A percentile compares a stretch with the other conserved stretches of the same genome.
Evolutionary conservation across 2,797 vertebrate species (phyloP).

Genomic region (Parauchenoglanis ngamensis): DNA sequence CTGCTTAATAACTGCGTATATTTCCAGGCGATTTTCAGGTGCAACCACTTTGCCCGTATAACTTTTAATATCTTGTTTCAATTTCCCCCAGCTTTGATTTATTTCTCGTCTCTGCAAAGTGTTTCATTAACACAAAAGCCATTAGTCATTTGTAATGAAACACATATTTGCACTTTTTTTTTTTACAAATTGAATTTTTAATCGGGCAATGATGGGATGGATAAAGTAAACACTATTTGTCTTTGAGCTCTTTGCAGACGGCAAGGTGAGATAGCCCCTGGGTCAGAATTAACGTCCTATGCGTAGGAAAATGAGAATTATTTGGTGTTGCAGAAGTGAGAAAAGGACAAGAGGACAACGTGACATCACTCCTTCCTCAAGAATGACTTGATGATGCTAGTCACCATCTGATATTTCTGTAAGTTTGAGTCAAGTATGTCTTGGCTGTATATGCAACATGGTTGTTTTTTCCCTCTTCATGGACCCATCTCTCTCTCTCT

Average conservation of each 20-base stretch:
- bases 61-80: constrained; percentile 79
- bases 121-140: constrained; percentile 80
- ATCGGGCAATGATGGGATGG: constrained; percentile 52
- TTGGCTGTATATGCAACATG: background rate
- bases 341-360: constrained; percentile 3
- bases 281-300: constrained; percentile 19
- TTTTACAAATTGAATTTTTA: constrained; percentile 68
- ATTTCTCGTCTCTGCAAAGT: constrained; percentile 72
- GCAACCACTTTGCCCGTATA: constrained; percentile 72
- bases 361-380: background rate
- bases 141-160: constrained; percentile 75
- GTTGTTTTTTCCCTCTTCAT: background rate
- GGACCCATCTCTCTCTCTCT: background rate
- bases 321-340: background rate
- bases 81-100: constrained; percentile 73
- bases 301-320: background rate
- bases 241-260: constrained; percentile 34
- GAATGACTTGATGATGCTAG: background rate
- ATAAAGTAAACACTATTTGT: constrained; percentile 57
- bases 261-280: constrained; percentile 32
- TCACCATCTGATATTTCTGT: background rate
- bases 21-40: constrained; percentile 66
- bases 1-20: constrained; percentile 37
- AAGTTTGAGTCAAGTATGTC: background rate
- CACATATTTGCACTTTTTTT: constrained; percentile 58